Base-by-base conservation (phyloP, 1,140 invertebrate species). In the Scaptodrosophila lebanonensis region DNA sequence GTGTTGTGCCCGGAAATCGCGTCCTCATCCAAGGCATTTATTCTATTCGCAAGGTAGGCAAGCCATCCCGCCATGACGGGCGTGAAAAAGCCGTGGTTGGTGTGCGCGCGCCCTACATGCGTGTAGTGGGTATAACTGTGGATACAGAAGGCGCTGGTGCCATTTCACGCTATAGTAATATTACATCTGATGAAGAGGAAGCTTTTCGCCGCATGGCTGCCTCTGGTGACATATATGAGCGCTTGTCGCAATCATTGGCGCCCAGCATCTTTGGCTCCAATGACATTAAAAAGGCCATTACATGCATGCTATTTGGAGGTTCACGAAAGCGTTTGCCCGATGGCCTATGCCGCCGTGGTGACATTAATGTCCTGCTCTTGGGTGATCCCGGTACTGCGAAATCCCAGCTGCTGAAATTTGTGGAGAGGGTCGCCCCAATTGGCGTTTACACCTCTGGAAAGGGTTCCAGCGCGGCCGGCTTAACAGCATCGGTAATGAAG, bases 361-460 rank as follows among this genome's bases (percentile, higher is more conserved):
- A 99, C 83, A 98, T 99, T 44, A 99, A 99, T 87, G 90, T 99
- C 2, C 87, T 99, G 2, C 89, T 99, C 42, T 88, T 99, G 1
- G 98, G 98, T 50, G 98, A 99, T 90, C 98, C 98, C 17, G 98
- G 98, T 83, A 99, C 98, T 3, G 98, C 98, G 4, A 99, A 99
- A 86, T 98, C 96, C 12, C 98, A 99, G 85, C 87, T 99, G 20
- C 88, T 99, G 0, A 99, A 99, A 88, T 99, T 99, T 88, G 97
- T 98, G 1, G 97, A 99, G 87, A 93, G 93, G 83, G 97, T 98
- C 4, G 92, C 98, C 0, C 98, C 98, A 0, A 96, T 99, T 77
- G 97, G 93, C 8, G 94, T 99, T 3, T 99, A 99, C 82, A 99
- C 98, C 0, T 99, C 97, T 0, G 98, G 98, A 1, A 99, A 99